Evolutionary conservation across 92 coral and sea anemone species (phyloP).

Genomic region (Epizoanthus fatuus): DNA sequence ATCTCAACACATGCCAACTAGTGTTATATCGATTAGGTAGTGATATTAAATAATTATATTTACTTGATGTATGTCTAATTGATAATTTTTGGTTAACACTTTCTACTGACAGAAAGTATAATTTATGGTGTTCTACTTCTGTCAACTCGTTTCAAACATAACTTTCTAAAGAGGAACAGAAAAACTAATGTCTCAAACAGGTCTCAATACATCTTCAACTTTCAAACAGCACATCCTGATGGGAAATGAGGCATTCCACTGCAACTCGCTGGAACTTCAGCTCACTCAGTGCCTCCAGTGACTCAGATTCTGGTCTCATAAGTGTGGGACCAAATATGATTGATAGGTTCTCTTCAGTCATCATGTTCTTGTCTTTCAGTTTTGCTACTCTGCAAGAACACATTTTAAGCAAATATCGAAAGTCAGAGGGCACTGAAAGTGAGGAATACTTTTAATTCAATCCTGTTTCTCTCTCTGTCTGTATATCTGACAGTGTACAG

Average conservation of each 20-base stretch:
- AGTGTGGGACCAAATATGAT: constrained; percentile 97
- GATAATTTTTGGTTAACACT: no score
- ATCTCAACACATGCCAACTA: no score
- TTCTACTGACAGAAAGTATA: no score
- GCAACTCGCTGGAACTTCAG: constrained; percentile 91
- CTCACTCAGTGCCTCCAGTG: constrained; percentile 77
- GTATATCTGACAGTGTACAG: no score
- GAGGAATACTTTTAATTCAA: no score
- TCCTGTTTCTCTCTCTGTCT: no score
- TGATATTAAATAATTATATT: no score
- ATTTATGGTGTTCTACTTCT: not conserved
- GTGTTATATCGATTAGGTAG: no score
- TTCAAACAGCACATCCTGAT: constrained; percentile 89
- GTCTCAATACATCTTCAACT: constrained; percentile 20
- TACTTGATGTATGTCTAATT: no score
- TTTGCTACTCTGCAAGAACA: constrained; percentile 77
- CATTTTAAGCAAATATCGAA: not conserved
- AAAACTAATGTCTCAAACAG: not conserved
- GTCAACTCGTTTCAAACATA: not conserved
- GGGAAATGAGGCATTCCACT: constrained; percentile 83
- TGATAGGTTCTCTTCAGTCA: constrained; percentile 94
- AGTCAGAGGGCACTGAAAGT: not conserved
- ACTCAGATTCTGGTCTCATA: constrained; percentile 96
- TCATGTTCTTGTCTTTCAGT: constrained; percentile 85
- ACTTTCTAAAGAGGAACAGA: not conserved